These are phyloP conservation scores for Bugulina stolonifera DNA, from an alignment of 2,888 invertebrate genomes.

Conservation along the genomic window DNA sequence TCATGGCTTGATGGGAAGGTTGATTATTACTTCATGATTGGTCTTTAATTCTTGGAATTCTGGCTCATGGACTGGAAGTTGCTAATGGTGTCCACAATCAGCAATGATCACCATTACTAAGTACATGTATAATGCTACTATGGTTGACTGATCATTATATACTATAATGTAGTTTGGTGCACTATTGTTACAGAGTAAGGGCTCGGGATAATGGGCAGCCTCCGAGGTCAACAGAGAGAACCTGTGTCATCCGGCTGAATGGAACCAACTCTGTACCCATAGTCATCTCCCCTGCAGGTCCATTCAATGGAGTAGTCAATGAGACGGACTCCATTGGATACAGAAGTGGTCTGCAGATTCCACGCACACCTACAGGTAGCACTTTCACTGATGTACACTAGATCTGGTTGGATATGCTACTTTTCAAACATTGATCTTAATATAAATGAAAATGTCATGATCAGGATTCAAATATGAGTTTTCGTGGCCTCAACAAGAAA, in stretches of 20 bases:
- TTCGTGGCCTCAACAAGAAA: constrained; percentile 15
- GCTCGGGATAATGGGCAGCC: constrained; percentile 16
- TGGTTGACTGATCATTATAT: too few relatives aligned
- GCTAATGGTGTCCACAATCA: too few relatives aligned
- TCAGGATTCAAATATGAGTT: constrained; percentile 17
- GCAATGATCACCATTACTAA: too few relatives aligned
- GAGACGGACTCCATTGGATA: constrained; percentile 8
- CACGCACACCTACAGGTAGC: background rate
- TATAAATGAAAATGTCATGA: constrained; percentile 20
- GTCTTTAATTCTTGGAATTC: too few relatives aligned
- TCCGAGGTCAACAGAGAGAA: constrained; percentile 5
- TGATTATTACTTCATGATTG: too few relatives aligned
- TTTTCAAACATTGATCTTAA: too few relatives aligned
- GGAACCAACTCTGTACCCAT: background rate
- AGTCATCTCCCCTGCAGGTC: background rate
- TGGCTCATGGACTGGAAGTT: too few relatives aligned
- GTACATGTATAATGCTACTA: too few relatives aligned
- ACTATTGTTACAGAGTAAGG: constrained; percentile 2
- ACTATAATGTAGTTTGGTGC: too few relatives aligned
- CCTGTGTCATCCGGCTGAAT: background rate
- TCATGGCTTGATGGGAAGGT: too few relatives aligned
- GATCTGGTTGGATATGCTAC: too few relatives aligned
- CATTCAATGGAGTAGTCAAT: background rate
- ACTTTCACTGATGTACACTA: too few relatives aligned
- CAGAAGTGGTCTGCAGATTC: constrained; percentile 3